Base-by-base conservation (phyloP, 2,113 vertebrate genomes). In the Camelus bactrianus region DNA sequence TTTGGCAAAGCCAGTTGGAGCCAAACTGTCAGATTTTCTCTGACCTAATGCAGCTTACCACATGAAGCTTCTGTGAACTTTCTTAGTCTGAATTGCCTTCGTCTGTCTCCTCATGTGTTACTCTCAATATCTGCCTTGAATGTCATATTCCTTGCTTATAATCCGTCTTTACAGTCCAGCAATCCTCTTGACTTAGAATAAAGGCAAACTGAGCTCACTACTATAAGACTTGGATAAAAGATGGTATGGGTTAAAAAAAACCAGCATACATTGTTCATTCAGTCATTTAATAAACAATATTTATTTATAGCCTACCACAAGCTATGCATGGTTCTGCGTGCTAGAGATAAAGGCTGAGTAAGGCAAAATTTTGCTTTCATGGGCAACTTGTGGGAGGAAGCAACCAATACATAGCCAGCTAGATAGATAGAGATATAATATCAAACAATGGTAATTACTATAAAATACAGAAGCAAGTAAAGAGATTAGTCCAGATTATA, bases 121-220 rank as follows among this genome's bases (percentile, higher is more conserved):
- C 22, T 17, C 26, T 48, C 60, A 89, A 6, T n/a, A 19, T 96
- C 22, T 81, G 15, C 28, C 75, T 73, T 93, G 64, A 87, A 15
- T 62, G 6, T 30, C 32, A 56, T 1, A 75, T 30, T 19, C 5
- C 6, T 92, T 89, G 10, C 14, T 73, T 42, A 83, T 50, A 5
- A 46, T 60, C 32, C 20, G 2, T 58, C 32, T 69, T 86, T 73
- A 16, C 0, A 62, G 15, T 28, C 0, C 26, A 89, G 26, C 17
- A 96, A 20, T 11, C 17, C 32, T n/a, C 4, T 93, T 56, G 13
- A 42, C 28, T 76, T 81, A 94, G 62, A 95, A 80, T 50, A 87
- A 42, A 83, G 73, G 52, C 24, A 83, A 91, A 93, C n/a, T 67
- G 42, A 73, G 20, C 16, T 72, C 72, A 69, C 50, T 82, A 28